These are phyloP conservation scores for Monopis laevigella DNA, from an alignment of 2,888 invertebrate genomes.

Conservation along the genomic window DNA sequence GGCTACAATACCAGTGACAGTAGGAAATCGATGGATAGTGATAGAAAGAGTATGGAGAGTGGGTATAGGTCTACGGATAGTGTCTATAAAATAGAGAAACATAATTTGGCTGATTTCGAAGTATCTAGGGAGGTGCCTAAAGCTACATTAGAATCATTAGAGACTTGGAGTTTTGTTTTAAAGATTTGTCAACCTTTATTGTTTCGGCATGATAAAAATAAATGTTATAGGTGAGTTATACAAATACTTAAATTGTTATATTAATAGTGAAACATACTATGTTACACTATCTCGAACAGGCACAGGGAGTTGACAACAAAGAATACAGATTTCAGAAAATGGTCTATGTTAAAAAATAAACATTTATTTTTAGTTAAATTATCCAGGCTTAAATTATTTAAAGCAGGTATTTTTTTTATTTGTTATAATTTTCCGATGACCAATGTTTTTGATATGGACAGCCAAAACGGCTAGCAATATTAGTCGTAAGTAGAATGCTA, in stretches of 20 bases:
- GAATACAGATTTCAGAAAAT: no score
- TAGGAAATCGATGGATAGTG: slow-evolving; percentile 19
- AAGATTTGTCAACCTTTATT: slow-evolving; percentile 56
- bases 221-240: slow-evolving; percentile 48
- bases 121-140: slow-evolving; percentile 33
- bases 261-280: no score
- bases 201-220: slow-evolving; percentile 53
- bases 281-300: no score
- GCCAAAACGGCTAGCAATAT: no score
- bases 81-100: slow-evolving; percentile 22
- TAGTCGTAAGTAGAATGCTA: no score
- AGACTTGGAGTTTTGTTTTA: slow-evolving; percentile 54
- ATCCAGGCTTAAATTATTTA: no score
- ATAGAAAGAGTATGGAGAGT: slow-evolving; percentile 34
- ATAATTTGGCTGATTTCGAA: slow-evolving; percentile 18
- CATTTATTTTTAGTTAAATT: no score
- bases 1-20: slow-evolving; percentile 8
- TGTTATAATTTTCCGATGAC: no score
- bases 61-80: slow-evolving; percentile 32
- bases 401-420: no score
- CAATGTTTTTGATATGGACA: no score
- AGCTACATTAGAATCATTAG: slow-evolving; percentile 43
- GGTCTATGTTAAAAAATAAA: no score
- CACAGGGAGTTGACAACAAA: no score
- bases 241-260: background rate